These are phyloP conservation scores for Enteromius radiatus DNA, from an alignment of 2,797 vertebrate genomes.

Conservation along the genomic window DNA sequence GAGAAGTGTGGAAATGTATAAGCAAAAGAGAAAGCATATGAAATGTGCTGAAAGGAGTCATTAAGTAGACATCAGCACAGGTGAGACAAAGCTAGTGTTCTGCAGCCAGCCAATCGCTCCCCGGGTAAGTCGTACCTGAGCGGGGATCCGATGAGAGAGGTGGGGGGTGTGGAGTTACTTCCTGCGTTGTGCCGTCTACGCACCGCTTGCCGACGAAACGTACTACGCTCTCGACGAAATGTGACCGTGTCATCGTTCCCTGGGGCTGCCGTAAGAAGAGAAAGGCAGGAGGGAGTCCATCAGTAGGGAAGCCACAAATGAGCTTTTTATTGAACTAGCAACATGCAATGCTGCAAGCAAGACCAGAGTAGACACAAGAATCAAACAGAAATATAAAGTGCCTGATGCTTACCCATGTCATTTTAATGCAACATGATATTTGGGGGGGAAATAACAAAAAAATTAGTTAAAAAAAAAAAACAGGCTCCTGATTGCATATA, in stretches of 20 bases:
- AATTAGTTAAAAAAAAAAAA: neutral
- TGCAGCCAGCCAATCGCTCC: neutral
- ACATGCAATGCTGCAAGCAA: neutral
- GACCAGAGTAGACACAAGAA: neutral
- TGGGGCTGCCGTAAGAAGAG: constrained; percentile 87
- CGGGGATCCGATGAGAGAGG: constrained; percentile 98
- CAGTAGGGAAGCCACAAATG: constrained; percentile 49
- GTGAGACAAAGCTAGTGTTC: neutral
- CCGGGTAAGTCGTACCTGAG: constrained; percentile 89
- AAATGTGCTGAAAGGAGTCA: neutral
- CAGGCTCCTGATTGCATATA: neutral
- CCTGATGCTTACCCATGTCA: neutral
- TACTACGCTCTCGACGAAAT: constrained; percentile 97
- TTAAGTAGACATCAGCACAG: neutral
- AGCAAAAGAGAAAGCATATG: neutral
- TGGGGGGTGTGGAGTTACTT: constrained; percentile 97
- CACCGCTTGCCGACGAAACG: constrained; percentile 98
- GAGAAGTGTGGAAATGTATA: constrained; percentile 11
- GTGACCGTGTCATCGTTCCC: constrained; percentile 94
- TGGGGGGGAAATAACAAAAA: neutral
- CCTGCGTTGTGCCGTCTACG: constrained; percentile 98
- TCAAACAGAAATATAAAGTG: constrained; percentile 4
- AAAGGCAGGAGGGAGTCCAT: constrained; percentile 62
- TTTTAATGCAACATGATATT: neutral
- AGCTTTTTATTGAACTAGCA: constrained; percentile 2